Evolutionary conservation across 2,113 vertebrate genomes (phyloP).

Genomic region (Pomatostomus ruficeps): DNA sequence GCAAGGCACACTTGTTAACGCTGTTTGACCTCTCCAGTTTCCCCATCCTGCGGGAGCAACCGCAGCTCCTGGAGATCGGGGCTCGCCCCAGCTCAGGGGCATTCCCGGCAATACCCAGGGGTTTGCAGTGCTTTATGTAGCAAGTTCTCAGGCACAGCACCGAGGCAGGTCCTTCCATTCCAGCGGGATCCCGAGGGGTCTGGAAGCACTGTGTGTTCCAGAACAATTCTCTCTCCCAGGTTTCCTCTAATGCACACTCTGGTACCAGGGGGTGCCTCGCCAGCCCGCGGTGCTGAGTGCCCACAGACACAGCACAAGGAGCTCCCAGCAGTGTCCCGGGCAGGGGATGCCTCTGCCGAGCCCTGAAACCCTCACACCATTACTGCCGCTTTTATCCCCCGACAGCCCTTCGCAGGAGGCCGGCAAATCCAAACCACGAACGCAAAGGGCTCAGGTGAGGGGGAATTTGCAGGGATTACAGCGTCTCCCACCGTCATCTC

Average conservation of each 20-base stretch:
- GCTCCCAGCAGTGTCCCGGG: not conserved
- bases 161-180: not conserved
- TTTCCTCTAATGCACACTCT: not conserved
- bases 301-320: not conserved
- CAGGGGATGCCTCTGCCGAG: not conserved
- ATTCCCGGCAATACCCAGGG: not conserved
- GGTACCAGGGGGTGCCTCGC: not conserved
- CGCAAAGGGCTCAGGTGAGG: not conserved
- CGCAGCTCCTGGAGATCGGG: not conserved
- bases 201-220: not conserved
- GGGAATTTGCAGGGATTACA: slow-evolving; percentile 37
- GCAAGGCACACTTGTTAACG: not conserved
- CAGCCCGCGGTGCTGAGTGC: fast-evolving
- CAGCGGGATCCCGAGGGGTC: not conserved
- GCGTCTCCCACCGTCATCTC: not conserved
- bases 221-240: not conserved
- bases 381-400: slow-evolving; percentile 25
- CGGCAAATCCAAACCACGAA: not conserved
- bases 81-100: not conserved
- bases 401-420: not conserved
- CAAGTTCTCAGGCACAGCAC: not conserved
- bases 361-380: not conserved
- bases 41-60: not conserved
- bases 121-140: not conserved
- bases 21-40: not conserved